phyloP scores from a whole-genome alignment of 2,113 vertebrate species.

The Oreotrochilus melanogaster region DNA sequence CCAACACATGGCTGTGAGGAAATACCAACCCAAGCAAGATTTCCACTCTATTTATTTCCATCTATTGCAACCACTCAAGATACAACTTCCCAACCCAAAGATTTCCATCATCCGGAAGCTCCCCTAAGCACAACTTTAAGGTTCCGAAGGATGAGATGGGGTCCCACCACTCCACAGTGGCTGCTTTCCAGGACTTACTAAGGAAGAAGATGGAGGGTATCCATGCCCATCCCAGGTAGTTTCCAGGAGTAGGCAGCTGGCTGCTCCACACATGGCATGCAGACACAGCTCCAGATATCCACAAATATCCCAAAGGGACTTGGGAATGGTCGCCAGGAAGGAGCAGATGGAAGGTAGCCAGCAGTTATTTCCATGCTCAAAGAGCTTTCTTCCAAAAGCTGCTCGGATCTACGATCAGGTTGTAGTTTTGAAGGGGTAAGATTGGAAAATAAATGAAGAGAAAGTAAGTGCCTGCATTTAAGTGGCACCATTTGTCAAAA shows the following conservation, averaged over 20 bases:
- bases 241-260: background rate
- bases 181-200: background rate
- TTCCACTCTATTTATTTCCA: background rate
- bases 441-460: background rate
- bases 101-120: background rate
- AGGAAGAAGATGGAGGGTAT: background rate
- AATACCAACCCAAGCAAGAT: background rate
- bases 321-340: conserved; percentile 25
- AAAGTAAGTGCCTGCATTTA: background rate
- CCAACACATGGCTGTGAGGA: background rate
- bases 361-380: conserved; percentile 36
- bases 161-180: accelerated
- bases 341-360: conserved; percentile 49
- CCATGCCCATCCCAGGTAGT: background rate
- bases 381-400: conserved; percentile 13
- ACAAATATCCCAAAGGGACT: conserved; percentile 44
- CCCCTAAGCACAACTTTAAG: background rate
- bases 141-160: background rate
- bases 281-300: conserved; percentile 57
- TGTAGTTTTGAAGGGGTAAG: background rate
- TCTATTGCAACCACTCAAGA: background rate
- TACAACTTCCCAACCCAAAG: background rate
- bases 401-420: background rate
- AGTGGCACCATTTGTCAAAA: conserved; percentile 11
- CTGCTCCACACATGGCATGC: background rate